A percentile compares a stretch with the other conserved stretches of the same genome.
Conservation (phyloP, 2,797 vertebrate genomes). For the Nasua narica region DNA sequence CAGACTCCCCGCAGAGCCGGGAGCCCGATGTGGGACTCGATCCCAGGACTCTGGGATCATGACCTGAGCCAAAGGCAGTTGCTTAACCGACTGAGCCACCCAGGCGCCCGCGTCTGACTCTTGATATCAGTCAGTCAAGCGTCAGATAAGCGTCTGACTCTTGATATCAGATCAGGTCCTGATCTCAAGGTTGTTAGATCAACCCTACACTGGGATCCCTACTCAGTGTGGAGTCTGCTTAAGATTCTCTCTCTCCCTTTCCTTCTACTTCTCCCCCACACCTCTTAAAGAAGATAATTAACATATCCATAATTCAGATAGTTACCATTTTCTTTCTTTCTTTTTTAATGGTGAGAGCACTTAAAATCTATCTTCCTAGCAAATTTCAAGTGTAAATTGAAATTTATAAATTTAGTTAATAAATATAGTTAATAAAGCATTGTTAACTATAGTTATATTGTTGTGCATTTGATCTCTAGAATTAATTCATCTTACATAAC, state of each 20-base stretch:
- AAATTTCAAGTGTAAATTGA: background rate
- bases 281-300: background rate
- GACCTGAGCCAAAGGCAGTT: no score
- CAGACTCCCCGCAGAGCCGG: no score
- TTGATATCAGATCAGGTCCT: background rate
- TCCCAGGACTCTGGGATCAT: no score
- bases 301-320: background rate
- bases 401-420: no score
- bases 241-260: background rate
- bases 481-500: background rate
- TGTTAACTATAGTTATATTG: background rate
- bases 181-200: background rate
- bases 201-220: background rate
- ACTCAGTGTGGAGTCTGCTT: background rate
- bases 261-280: background rate
- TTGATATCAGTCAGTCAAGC: no score
- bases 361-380: background rate
- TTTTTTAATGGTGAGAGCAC: background rate
- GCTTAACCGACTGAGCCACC: no score
- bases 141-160: background rate
- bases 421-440: background rate
- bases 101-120: no score
- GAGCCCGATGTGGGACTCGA: no score
- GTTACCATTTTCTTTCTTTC: background rate
- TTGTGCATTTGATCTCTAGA: background rate